Conservation (phyloP, 1,140 invertebrate species). For the Drosophila baimaii region DNA sequence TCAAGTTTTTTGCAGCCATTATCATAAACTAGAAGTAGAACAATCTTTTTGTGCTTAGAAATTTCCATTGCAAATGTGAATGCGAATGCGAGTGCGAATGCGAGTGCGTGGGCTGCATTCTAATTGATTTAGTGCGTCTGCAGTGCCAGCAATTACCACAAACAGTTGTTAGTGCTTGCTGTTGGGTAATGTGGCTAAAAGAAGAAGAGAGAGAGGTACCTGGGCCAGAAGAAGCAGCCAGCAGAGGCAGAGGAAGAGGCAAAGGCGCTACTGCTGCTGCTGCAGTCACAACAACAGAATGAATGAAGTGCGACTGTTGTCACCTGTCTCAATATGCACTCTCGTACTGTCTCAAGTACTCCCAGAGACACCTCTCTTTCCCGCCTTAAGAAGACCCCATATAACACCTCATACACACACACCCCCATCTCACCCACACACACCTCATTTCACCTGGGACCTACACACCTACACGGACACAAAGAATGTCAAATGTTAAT, state of each 20-base stretch:
- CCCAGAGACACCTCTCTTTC: slow-evolving; percentile 39
- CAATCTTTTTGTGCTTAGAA: slow-evolving; percentile 51
- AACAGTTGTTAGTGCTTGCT: slow-evolving; percentile 24
- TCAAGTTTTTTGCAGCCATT: slow-evolving; percentile 30
- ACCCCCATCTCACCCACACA: slow-evolving; percentile 7
- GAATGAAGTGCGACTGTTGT: slow-evolving; percentile 70
- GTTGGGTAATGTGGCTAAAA: slow-evolving; percentile 36
- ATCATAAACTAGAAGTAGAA: slow-evolving; percentile 51
- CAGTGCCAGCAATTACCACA: slow-evolving; percentile 38
- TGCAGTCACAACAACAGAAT: slow-evolving; percentile 50
- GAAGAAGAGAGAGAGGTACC: slow-evolving; percentile 16
- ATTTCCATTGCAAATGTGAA: slow-evolving; percentile 48
- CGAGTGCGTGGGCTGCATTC: slow-evolving; percentile 34
- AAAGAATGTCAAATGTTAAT: slow-evolving; percentile 39
- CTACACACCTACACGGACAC: slow-evolving; percentile 21
- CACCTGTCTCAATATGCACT: slow-evolving; percentile 81
- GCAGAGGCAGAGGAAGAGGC: slow-evolving; percentile 8
- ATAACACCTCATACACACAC: slow-evolving; percentile 24
- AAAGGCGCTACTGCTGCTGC: slow-evolving; percentile 27
- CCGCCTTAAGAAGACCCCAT: slow-evolving; percentile 15
- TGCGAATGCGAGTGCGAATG: slow-evolving; percentile 1
- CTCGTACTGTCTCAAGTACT: slow-evolving; percentile 78
- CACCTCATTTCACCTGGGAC: slow-evolving; percentile 26
- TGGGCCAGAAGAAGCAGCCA: slow-evolving; percentile 1
- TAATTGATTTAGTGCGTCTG: slow-evolving; percentile 79